These are phyloP conservation scores for Orestias chungarensis DNA, from an alignment of 2,797 vertebrate species.

Conservation along the genomic window DNA sequence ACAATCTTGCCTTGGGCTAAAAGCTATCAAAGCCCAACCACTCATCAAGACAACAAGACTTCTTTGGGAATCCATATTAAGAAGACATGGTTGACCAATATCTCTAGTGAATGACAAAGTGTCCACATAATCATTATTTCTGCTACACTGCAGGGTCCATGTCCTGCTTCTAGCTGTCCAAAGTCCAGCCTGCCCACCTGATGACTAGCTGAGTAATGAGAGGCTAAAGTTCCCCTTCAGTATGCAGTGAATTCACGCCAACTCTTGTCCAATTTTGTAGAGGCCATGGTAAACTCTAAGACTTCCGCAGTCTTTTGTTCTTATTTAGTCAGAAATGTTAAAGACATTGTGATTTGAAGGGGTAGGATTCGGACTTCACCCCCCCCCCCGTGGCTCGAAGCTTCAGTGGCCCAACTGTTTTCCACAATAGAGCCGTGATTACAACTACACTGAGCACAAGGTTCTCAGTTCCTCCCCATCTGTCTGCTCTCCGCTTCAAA, in stretches of 20 bases:
- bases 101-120: not conserved
- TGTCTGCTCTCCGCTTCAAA: constrained; percentile 61
- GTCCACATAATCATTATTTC: not conserved
- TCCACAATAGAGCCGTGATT: constrained; percentile 82
- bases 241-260: constrained; percentile 10
- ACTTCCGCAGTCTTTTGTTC: constrained; percentile 44
- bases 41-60: not conserved
- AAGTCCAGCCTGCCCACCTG: not conserved
- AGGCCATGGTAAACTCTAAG: constrained; percentile 13
- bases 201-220: constrained; percentile 5
- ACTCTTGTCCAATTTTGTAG: constrained; percentile 41
- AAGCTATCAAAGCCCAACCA: not conserved
- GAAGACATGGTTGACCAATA: not conserved
- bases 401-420: constrained; percentile 71
- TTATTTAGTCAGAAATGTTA: constrained; percentile 68
- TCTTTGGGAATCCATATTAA: not conserved
- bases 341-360: constrained; percentile 69
- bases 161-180: not conserved
- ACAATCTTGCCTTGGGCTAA: not conserved
- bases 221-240: constrained; percentile 4
- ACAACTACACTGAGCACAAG: constrained; percentile 68
- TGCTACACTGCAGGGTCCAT: not conserved
- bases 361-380: constrained; percentile 34
- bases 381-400: constrained; percentile 62
- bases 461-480: constrained; percentile 56